phyloP scores from a whole-genome alignment of 1,140 invertebrate genomes.

The Phortica variegata region DNA sequence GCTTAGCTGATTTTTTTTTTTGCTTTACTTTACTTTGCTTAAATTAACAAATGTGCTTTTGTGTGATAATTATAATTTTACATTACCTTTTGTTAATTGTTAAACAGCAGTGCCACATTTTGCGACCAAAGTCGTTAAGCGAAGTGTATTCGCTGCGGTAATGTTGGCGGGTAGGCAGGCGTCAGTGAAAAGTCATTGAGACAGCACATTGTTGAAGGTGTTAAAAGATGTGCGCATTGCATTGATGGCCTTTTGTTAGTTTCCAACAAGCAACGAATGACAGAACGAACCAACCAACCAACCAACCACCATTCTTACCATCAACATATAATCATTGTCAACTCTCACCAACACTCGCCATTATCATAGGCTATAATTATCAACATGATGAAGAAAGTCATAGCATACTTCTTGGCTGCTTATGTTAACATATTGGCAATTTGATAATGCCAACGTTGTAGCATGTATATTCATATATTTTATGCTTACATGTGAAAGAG shows the following conservation, averaged over 20 bases:
- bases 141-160: too few species aligned
- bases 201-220: too few species aligned
- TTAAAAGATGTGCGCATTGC: too few species aligned
- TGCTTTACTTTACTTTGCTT: conserved; percentile 24
- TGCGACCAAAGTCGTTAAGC: too few species aligned
- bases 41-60: conserved; percentile 56
- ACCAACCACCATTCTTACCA: neutral
- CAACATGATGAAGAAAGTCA: too few species aligned
- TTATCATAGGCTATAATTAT: neutral
- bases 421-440: conserved; percentile 48
- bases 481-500: neutral
- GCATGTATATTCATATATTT: neutral
- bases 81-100: conserved; percentile 57
- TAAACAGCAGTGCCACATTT: too few species aligned
- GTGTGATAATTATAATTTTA: conserved; percentile 57
- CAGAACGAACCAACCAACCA: neutral
- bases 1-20: conserved; percentile 8
- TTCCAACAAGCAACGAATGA: conserved; percentile 6
- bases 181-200: too few species aligned
- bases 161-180: too few species aligned
- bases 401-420: conserved; percentile 5
- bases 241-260: too few species aligned
- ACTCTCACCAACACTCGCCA: neutral
- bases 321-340: neutral
- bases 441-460: conserved; percentile 47